phyloP scores from a whole-genome alignment of 2,888 invertebrate genomes.

The Cinara cedri region DNA sequence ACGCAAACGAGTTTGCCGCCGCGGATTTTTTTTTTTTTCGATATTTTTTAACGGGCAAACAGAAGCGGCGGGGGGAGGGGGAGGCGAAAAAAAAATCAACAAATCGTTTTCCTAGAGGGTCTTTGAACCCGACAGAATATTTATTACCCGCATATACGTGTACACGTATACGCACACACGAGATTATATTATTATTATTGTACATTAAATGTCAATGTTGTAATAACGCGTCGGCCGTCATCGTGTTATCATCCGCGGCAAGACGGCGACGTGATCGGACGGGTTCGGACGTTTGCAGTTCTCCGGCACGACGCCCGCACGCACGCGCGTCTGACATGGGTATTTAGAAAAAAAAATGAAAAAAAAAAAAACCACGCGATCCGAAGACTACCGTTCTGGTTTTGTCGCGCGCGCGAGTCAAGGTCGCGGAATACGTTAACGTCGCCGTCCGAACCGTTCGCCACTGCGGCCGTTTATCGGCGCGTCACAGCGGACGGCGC shows the following conservation, averaged over 20 bases:
- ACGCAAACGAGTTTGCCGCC: constrained; percentile 17
- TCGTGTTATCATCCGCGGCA: constrained; percentile 1
- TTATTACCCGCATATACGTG: not conserved
- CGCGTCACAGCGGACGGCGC: too few relatives aligned
- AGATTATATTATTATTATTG: too few relatives aligned
- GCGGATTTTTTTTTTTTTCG: not conserved
- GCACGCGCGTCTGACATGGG: too few relatives aligned
- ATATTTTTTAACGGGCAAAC: not conserved
- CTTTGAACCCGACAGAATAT: constrained; percentile 36
- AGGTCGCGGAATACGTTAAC: constrained; percentile 28
- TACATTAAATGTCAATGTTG: constrained; percentile 37
- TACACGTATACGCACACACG: not conserved
- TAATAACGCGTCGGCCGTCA: constrained; percentile 14
- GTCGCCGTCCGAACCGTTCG: too few relatives aligned
- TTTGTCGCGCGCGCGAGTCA: constrained; percentile 20
- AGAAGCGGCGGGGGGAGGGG: too few relatives aligned
- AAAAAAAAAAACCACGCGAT: too few relatives aligned
- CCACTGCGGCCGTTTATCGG: too few relatives aligned
- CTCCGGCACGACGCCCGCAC: too few relatives aligned
- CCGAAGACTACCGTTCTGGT: not conserved
- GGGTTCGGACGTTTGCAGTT: too few relatives aligned
- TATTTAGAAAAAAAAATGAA: too few relatives aligned
- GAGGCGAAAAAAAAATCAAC: not conserved
- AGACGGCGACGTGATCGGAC: constrained; percentile 19
- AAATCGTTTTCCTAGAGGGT: constrained; percentile 41